These are phyloP conservation scores for Brachyistius frenatus DNA, from an alignment of 2,113 vertebrate species.

Conservation along the genomic window DNA sequence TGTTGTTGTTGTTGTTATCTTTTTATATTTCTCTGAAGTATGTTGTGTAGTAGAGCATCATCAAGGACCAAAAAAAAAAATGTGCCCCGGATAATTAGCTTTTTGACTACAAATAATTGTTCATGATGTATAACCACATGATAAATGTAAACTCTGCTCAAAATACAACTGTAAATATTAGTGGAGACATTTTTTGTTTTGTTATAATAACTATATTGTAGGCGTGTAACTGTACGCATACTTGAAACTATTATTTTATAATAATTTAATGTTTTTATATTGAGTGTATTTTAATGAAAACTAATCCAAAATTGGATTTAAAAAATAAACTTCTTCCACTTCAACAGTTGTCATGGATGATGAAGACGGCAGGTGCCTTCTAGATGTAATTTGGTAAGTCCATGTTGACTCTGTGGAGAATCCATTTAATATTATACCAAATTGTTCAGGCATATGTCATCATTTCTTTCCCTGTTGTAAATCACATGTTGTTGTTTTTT, in stretches of 20 bases:
- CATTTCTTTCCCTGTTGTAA: neutral
- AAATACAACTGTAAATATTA: too few relatives aligned
- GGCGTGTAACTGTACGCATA: neutral
- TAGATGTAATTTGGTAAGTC: slow-evolving; percentile 99
- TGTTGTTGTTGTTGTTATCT: neutral
- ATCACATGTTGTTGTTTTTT: slow-evolving; percentile 37
- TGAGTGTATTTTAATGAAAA: too few relatives aligned
- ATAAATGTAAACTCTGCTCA: neutral
- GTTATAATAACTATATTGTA: neutral
- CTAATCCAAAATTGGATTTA: neutral
- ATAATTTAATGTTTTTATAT: too few relatives aligned
- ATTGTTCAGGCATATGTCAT: neutral
- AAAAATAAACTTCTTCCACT: slow-evolving; percentile 18
- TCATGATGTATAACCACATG: neutral
- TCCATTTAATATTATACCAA: neutral
- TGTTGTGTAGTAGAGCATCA: neutral
- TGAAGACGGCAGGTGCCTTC: slow-evolving; percentile 99
- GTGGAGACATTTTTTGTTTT: too few relatives aligned
- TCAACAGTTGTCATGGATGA: slow-evolving; percentile 98
- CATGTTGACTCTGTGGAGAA: neutral
- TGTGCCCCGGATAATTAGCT: neutral
- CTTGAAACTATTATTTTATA: too few relatives aligned
- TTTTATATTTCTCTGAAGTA: neutral
- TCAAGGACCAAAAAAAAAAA: neutral
- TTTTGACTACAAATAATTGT: neutral